phyloP scores from a whole-genome alignment of 1,140 invertebrate species.

The Megalonaias nervosa region DNA sequence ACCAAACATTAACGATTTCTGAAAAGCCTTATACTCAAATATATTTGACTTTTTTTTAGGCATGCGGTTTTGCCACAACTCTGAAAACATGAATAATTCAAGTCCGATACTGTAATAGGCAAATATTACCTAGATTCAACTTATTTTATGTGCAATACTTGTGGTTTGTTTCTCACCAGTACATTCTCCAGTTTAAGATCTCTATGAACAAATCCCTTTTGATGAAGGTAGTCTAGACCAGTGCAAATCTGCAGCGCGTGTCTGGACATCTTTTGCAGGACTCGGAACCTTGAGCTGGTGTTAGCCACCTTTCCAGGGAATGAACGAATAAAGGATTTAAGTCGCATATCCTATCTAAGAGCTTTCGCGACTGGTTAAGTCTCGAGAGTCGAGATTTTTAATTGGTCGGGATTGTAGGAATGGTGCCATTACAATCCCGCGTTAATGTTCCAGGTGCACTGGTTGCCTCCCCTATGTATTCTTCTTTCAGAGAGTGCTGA shows the following conservation, averaged over 20 bases:
- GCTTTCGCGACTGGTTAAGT: no score
- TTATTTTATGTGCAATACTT: no score
- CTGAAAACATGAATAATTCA: no score
- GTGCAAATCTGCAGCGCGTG: slow-evolving; percentile 46
- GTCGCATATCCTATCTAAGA: neutral
- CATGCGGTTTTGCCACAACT: no score
- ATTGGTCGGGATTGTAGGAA: no score
- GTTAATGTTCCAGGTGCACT: slow-evolving; percentile 12
- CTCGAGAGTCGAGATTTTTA: no score
- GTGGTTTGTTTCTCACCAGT: slow-evolving; percentile 41
- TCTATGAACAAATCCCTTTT: slow-evolving; percentile 54
- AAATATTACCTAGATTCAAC: no score
- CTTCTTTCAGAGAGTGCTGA: slow-evolving; percentile 13
- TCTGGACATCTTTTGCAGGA: slow-evolving; percentile 41
- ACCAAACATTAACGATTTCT: no score
- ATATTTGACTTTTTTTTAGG: no score
- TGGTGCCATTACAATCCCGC: neutral
- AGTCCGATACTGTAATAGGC: no score
- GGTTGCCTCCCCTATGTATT: slow-evolving; percentile 30
- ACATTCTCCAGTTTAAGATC: slow-evolving; percentile 65
- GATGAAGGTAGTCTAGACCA: slow-evolving; percentile 55
- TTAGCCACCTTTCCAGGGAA: slow-evolving; percentile 10
- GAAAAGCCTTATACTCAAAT: no score
- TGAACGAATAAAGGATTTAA: no score
- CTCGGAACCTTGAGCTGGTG: slow-evolving; percentile 33